Evolutionary conservation across 2,113 vertebrate genomes (phyloP).

Genomic region (Lagopus muta): DNA sequence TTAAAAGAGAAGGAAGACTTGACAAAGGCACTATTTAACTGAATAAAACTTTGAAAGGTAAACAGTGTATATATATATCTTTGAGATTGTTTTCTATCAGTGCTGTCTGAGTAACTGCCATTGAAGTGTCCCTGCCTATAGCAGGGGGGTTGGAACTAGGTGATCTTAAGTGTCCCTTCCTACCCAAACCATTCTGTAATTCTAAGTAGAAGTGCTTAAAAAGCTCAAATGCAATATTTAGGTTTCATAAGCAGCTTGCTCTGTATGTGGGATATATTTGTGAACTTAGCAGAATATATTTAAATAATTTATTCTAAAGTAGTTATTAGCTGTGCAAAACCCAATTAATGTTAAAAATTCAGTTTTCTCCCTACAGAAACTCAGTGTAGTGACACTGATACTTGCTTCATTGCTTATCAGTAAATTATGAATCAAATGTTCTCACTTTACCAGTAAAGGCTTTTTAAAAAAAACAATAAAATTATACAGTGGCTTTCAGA

Average conservation of each 20-base stretch:
- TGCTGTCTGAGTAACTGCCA: not conserved
- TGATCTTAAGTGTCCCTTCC: too few relatives aligned
- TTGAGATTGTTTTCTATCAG: not conserved
- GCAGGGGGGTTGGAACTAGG: too few relatives aligned
- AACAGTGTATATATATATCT: not conserved
- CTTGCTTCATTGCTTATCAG: not conserved
- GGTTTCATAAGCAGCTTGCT: not conserved
- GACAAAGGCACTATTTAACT: not conserved
- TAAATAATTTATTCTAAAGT: constrained; percentile 23
- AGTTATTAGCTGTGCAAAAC: constrained; percentile 28
- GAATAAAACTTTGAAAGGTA: not conserved
- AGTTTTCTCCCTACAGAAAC: not conserved
- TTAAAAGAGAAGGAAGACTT: not conserved
- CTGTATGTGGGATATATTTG: not conserved
- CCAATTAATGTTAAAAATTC: constrained; percentile 20
- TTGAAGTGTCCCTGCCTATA: not conserved
- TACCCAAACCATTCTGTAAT: too few relatives aligned
- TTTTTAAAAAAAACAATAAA: constrained; percentile 32
- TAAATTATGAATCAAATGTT: constrained; percentile 30
- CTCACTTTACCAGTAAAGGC: not conserved
- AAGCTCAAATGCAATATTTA: not conserved
- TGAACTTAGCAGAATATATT: not conserved
- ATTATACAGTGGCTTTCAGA: constrained; percentile 25
- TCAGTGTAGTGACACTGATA: too few relatives aligned
- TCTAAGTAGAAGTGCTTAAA: not conserved